Conservation (phyloP, 2,888 invertebrate genomes). For the Anticlea derivata region DNA sequence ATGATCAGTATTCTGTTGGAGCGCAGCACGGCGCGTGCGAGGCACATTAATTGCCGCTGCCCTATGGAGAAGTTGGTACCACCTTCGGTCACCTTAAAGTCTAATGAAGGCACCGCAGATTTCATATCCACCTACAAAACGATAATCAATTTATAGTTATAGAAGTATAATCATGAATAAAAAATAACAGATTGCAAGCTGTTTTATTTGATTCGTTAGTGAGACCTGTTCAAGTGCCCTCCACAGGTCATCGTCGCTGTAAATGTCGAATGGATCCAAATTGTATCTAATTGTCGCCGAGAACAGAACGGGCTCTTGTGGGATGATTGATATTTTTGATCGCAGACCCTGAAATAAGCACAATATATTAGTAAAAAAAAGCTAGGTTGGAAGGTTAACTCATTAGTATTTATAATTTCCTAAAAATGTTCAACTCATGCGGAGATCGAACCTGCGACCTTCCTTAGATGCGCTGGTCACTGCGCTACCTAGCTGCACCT, state of each 20-base stretch:
- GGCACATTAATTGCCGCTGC: slow-evolving; percentile 94
- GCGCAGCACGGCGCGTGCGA: slow-evolving; percentile 93
- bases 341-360: slow-evolving; percentile 73
- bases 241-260: slow-evolving; percentile 88
- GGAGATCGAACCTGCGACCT: no score
- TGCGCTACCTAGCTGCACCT: no score
- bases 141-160: neutral
- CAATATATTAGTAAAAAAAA: neutral
- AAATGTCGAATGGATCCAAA: slow-evolving; percentile 89
- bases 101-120: slow-evolving; percentile 85
- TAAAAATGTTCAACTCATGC: no score
- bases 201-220: slow-evolving; percentile 21
- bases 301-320: slow-evolving; percentile 94
- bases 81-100: slow-evolving; percentile 88
- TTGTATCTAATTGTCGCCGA: slow-evolving; percentile 87
- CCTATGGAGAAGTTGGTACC: slow-evolving; percentile 94
- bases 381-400: no score
- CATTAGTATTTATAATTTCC: no score
- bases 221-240: slow-evolving; percentile 87
- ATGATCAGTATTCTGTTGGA: slow-evolving; percentile 93
- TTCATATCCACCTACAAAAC: slow-evolving; percentile 88
- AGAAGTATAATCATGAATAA: slow-evolving; percentile 1
- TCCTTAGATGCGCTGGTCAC: no score
- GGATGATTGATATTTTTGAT: slow-evolving; percentile 86
- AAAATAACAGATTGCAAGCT: slow-evolving; percentile 4